phyloP scores from a whole-genome alignment of 2,888 invertebrate genomes.

The Agonopterix heracliana region DNA sequence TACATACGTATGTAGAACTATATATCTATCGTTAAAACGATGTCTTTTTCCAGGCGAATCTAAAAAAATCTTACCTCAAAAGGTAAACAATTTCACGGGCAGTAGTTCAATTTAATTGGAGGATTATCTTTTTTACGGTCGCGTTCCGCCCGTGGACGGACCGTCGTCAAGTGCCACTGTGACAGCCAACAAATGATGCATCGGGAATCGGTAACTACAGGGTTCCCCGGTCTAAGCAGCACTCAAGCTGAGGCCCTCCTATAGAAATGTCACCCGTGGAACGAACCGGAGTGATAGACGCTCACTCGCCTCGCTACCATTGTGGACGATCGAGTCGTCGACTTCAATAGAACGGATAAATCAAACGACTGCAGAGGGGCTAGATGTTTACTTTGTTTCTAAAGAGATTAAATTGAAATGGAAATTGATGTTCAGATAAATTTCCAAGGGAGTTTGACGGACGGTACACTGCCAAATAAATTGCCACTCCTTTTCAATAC shows the following conservation, averaged over 20 bases:
- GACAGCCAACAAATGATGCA: conserved; percentile 68
- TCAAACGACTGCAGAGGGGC: not conserved
- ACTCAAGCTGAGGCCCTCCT: conserved; percentile 13
- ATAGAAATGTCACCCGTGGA: conserved; percentile 21
- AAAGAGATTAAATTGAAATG: not conserved
- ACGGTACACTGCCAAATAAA: not conserved
- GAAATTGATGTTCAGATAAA: not conserved
- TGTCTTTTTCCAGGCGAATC: too few relatives aligned
- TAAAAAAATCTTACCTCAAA: conserved; percentile 33
- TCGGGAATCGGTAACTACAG: conserved; percentile 31
- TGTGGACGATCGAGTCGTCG: conserved; percentile 2
- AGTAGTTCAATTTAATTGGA: conserved; percentile 69
- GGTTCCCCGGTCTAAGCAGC: conserved; percentile 11
- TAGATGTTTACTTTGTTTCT: not conserved
- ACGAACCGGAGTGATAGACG: conserved; percentile 22
- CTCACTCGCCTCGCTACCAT: not conserved
- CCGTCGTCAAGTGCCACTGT: conserved; percentile 58
- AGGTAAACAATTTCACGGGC: conserved; percentile 70
- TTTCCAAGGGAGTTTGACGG: not conserved
- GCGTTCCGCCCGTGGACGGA: conserved; percentile 32
- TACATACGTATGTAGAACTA: too few relatives aligned
- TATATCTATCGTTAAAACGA: too few relatives aligned
- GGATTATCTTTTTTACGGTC: conserved; percentile 64
- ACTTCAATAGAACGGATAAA: not conserved
- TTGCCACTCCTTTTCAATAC: not conserved